Conservation (phyloP, 1,140 invertebrate genomes). For the Tigriopus japonicus region DNA sequence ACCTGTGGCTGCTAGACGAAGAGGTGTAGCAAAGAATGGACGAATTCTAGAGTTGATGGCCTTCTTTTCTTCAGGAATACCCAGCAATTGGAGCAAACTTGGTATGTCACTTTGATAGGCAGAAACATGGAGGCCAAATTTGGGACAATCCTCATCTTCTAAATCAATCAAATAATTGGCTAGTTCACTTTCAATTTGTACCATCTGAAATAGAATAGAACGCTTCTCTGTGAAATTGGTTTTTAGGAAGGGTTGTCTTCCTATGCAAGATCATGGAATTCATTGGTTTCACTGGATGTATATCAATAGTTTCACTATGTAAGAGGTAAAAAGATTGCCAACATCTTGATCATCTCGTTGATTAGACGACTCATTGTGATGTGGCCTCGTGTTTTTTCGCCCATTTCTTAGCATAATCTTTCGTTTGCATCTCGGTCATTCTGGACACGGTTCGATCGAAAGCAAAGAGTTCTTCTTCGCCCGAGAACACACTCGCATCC, state of each 20-base stretch:
- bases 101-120: not conserved
- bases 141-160: constrained; percentile 7
- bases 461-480: constrained; percentile 92
- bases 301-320: not conserved
- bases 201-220: no score
- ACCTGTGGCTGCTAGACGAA: constrained; percentile 13
- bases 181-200: not conserved
- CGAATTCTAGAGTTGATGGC: not conserved
- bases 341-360: not conserved
- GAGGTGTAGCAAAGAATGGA: constrained; percentile 5
- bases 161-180: constrained; percentile 6
- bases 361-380: not conserved
- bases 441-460: constrained; percentile 82
- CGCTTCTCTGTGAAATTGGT: not conserved
- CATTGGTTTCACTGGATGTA: not conserved
- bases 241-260: not conserved
- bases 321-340: not conserved
- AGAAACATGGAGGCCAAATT: constrained; percentile 1
- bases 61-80: not conserved
- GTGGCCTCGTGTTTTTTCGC: not conserved
- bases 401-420: constrained; percentile 73
- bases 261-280: not conserved
- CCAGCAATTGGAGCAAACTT: not conserved
- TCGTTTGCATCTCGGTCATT: constrained; percentile 53
- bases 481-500: constrained; percentile 75